Conservation (phyloP, 2,113 vertebrate species). For the Tachuris rubrigastra region DNA sequence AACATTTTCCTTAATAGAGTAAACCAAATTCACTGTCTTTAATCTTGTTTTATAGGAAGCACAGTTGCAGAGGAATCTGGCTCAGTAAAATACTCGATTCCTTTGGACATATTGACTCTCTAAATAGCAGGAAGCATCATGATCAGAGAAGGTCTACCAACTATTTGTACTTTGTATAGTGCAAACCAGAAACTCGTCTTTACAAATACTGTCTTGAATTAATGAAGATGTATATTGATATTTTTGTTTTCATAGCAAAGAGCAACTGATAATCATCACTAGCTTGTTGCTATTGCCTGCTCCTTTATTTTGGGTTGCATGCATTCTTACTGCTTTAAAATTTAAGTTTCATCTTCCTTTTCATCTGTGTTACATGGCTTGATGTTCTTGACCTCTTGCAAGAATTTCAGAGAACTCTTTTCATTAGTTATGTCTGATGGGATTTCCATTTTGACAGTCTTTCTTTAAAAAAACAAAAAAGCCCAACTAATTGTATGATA, state of each 20-base stretch:
- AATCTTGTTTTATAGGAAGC: not conserved
- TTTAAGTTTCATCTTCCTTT: not conserved
- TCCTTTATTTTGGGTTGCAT: not conserved
- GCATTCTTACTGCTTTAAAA: not conserved
- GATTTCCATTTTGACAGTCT: not conserved
- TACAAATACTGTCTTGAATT: not conserved
- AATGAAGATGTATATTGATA: not conserved
- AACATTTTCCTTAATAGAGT: not conserved
- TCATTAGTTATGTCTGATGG: not conserved
- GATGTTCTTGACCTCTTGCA: not conserved
- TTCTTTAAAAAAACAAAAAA: not conserved
- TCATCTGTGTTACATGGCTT: not conserved
- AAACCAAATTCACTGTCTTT: not conserved
- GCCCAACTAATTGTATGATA: not conserved
- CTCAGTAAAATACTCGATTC: not conserved
- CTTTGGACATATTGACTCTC: not conserved
- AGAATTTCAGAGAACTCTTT: not conserved
- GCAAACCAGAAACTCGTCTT: not conserved
- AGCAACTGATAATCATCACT: not conserved
- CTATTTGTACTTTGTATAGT: not conserved
- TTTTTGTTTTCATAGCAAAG: not conserved
- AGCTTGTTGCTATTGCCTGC: not conserved
- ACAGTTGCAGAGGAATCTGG: not conserved
- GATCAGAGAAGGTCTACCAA: not conserved
- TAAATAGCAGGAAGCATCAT: not conserved